Evolutionary conservation across 1,140 invertebrate species (phyloP).

Genomic region (Pseudobourletiella spinata): DNA sequence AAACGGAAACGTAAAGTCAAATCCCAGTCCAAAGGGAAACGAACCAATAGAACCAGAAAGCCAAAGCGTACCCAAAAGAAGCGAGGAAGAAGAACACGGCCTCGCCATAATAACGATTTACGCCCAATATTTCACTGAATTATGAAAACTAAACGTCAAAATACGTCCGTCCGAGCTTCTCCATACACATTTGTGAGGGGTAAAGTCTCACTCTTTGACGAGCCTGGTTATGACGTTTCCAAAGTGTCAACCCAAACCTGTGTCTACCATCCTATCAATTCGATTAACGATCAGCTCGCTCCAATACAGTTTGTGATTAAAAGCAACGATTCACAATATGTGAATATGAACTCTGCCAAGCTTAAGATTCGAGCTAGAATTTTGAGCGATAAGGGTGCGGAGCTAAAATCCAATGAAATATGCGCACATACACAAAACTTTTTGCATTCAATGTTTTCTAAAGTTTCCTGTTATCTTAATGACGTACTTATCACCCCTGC

Average conservation of each 20-base stretch:
- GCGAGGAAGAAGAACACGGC: background rate
- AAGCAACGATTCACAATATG: constrained; percentile 39
- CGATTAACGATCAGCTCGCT: constrained; percentile 37
- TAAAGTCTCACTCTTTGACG: constrained; percentile 43
- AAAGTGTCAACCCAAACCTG: constrained; percentile 39
- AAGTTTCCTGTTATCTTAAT: constrained; percentile 43
- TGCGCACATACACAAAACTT: constrained; percentile 40
- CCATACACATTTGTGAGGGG: constrained; percentile 38
- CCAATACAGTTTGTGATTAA: constrained; percentile 42
- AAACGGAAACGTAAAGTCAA: background rate
- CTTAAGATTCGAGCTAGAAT: constrained; percentile 39
- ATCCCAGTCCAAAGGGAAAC: background rate
- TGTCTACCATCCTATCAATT: constrained; percentile 42
- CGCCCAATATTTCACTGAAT: background rate
- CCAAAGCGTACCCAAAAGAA: background rate
- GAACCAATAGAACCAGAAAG: background rate
- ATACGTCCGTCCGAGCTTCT: background rate
- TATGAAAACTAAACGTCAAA: background rate
- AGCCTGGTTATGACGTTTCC: constrained; percentile 42
- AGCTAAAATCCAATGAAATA: background rate
- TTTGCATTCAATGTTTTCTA: constrained; percentile 42
- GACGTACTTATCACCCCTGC: constrained; percentile 42
- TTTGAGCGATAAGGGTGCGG: constrained; percentile 24
- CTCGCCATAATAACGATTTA: too few species aligned
- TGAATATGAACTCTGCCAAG: constrained; percentile 41